Percentiles rank a stretch among this genome's conserved stretches.
phyloP scores from a whole-genome alignment of 2,888 invertebrate genomes.

The Pseudoips prasinana region DNA sequence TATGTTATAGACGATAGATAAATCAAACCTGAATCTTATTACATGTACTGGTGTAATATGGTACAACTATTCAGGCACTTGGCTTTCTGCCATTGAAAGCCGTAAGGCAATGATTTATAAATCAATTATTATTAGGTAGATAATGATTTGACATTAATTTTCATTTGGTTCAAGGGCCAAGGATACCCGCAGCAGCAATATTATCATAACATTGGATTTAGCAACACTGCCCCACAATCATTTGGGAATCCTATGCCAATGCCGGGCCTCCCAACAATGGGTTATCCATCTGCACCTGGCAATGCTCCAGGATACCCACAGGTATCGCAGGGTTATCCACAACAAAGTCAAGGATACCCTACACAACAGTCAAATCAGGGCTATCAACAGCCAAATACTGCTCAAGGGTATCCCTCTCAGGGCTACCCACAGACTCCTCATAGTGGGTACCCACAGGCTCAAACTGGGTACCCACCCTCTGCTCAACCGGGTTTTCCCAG shows the following conservation, averaged over 20 bases:
- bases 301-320: slow-evolving; percentile 62
- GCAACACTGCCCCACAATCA: slow-evolving; percentile 73
- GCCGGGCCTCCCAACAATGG: slow-evolving; percentile 68
- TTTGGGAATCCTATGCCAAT: slow-evolving; percentile 76
- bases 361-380: slow-evolving; percentile 44
- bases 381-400: slow-evolving; percentile 39
- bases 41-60: no score
- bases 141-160: slow-evolving; percentile 42
- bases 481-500: slow-evolving; percentile 24
- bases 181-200: slow-evolving; percentile 78
- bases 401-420: slow-evolving; percentile 39
- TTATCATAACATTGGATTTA: slow-evolving; percentile 74
- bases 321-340: slow-evolving; percentile 52
- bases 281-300: slow-evolving; percentile 63
- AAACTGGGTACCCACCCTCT: slow-evolving; percentile 34
- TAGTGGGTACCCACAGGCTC: slow-evolving; percentile 42
- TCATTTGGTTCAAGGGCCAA: slow-evolving; percentile 79
- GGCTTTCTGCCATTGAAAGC: no score
- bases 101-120: no score
- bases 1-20: no score
- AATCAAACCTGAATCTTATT: no score
- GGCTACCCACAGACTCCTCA: slow-evolving; percentile 37
- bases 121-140: neutral
- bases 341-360: slow-evolving; percentile 40
- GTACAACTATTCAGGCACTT: no score